phyloP scores from a whole-genome alignment of 1,140 invertebrate species.

The Nomia melanderi region DNA sequence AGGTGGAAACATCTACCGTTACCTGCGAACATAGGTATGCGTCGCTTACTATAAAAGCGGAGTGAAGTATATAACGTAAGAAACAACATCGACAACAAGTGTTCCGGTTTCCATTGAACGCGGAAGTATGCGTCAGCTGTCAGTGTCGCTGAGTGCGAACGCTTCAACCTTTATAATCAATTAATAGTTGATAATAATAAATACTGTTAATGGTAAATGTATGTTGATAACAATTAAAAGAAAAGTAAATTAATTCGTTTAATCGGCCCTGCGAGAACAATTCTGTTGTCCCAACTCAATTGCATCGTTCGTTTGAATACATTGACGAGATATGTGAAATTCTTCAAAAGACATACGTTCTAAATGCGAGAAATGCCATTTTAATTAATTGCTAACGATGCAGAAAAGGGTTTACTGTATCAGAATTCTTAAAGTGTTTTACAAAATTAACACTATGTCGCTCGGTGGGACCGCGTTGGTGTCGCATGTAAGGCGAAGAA shows the following conservation, averaged over 20 bases:
- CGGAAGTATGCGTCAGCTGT: constrained; percentile 49
- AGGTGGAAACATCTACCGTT: constrained; percentile 66
- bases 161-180: neutral
- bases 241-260: constrained; percentile 2
- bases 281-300: neutral
- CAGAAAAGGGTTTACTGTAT: too few species aligned
- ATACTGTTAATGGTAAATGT: too few species aligned
- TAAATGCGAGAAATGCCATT: too few species aligned
- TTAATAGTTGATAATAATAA: too few species aligned
- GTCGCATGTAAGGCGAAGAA: too few species aligned
- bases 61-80: constrained; percentile 53
- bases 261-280: neutral
- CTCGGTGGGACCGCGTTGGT: too few species aligned
- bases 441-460: too few species aligned
- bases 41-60: constrained; percentile 57
- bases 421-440: too few species aligned
- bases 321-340: too few species aligned
- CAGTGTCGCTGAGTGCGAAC: constrained; percentile 31
- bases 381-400: too few species aligned
- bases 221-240: too few species aligned
- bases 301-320: neutral
- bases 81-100: constrained; percentile 57
- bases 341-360: too few species aligned
- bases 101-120: constrained; percentile 57
- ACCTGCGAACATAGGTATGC: constrained; percentile 57